Evolutionary conservation across 2,888 invertebrate species (phyloP).

Genomic region (Cataglyphis albicans): DNA sequence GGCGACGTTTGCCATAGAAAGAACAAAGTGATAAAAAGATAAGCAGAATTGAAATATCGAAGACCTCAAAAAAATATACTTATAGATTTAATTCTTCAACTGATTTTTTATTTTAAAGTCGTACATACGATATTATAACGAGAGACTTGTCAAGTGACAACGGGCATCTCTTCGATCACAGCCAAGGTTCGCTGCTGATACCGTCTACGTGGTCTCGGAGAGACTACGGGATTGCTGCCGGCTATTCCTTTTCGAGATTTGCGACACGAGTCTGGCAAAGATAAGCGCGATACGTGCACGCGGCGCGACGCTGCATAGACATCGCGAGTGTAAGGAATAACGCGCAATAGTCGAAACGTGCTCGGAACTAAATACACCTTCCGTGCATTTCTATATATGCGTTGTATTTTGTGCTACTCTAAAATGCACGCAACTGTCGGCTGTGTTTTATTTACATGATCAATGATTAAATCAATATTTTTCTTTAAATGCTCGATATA

Average conservation of each 20-base stretch:
- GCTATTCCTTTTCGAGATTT: conserved; percentile 69
- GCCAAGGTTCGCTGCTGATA: conserved; percentile 65
- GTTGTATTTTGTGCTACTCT: neutral
- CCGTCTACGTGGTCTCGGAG: conserved; percentile 62
- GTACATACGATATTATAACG: neutral
- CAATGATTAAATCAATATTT: neutral
- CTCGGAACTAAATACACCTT: conserved; percentile 6
- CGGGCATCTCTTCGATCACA: conserved; percentile 69
- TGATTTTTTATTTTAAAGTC: neutral
- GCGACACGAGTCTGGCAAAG: conserved; percentile 61
- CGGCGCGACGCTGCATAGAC: conserved; percentile 29
- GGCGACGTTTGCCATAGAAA: neutral
- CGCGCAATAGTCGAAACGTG: neutral
- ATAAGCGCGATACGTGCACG: conserved; percentile 44
- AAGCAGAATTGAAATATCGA: neutral
- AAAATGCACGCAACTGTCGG: conserved; percentile 1
- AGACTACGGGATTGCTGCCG: conserved; percentile 47
- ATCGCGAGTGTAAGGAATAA: conserved; percentile 19
- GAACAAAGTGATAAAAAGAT: conserved; percentile 9
- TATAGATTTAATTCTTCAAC: neutral
- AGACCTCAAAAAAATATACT: neutral
- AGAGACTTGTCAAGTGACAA: neutral
- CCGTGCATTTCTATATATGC: neutral
- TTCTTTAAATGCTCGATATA: neutral
- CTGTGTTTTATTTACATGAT: neutral